Conservation (phyloP, 2,888 invertebrate genomes). For the Drosophila subsilvestris region DNA sequence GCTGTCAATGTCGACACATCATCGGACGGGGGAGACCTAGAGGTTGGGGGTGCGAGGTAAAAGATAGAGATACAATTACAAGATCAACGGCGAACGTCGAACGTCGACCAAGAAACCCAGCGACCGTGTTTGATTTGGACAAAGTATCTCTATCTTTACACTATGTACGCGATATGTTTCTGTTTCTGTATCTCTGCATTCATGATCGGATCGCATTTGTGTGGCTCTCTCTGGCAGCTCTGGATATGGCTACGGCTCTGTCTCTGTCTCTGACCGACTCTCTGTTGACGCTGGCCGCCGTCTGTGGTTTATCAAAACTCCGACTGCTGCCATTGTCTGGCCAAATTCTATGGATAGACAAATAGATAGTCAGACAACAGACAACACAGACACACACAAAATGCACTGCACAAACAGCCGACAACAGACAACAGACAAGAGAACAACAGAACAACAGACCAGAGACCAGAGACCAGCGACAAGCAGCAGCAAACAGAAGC, state of each 20-base stretch:
- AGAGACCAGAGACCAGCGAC: constrained; percentile 14
- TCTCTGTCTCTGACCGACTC: not conserved
- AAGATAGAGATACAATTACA: constrained; percentile 63
- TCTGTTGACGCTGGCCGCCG: constrained; percentile 22
- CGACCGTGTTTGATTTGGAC: constrained; percentile 42
- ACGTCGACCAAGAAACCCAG: constrained; percentile 43
- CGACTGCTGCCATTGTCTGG: constrained; percentile 62
- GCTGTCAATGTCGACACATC: constrained; percentile 62
- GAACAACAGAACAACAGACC: too few species aligned
- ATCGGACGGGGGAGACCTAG: constrained; percentile 16
- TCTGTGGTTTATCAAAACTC: constrained; percentile 68
- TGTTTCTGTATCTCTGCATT: constrained; percentile 16
- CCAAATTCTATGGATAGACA: constrained; percentile 58
- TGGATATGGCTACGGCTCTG: too few species aligned
- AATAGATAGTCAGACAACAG: constrained; percentile 32
- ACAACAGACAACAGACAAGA: constrained; percentile 3
- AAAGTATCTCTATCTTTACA: not conserved
- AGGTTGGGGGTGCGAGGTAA: constrained; percentile 10
- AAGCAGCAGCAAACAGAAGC: constrained; percentile 39
- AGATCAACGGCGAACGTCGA: constrained; percentile 56
- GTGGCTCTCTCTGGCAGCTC: not conserved
- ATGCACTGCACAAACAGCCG: constrained; percentile 50
- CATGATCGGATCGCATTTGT: not conserved
- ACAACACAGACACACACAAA: constrained; percentile 34
- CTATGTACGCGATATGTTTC: constrained; percentile 21